Base-by-base conservation (phyloP, 2,797 vertebrate species). In the Pygocentrus nattereri region DNA sequence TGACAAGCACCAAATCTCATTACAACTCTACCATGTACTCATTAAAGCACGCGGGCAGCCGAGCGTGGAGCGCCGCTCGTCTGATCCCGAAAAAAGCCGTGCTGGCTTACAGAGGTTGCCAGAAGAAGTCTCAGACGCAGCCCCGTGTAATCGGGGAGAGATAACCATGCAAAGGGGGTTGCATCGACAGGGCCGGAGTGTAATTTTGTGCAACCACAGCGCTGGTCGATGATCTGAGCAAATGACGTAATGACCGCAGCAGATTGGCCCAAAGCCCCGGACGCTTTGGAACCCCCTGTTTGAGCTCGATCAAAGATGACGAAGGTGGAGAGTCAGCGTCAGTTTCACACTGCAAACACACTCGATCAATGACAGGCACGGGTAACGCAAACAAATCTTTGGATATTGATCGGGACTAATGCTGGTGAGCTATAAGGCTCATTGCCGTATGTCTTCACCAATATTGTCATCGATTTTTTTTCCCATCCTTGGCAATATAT, bases 81-180 rank as follows among this genome's bases (percentile, higher is more conserved):
- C 85, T 90, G 77, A 67, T 70, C 61, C 65, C 85, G 88, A 87
- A 27, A 91, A 59, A 92, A 89, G 79, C n/a, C n/a, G 38, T 52
- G 67, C 83, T 75, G 74, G 83, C 79, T 88, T 87, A 88, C 89
- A 70, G 50, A 44, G 78, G 82, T 61, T 12, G 87, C 85, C 76
- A 49, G 73, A 86, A 78, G 82, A 83, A 85, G 87, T 72, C 47
- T 47, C n/a, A 50, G 75, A 90, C 79, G 82, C 49, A 50, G 80
- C 83, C 81, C 58, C 13, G 11, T 25, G 58, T 61, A 56, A 88
- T 80, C 85, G 79, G 82, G 79, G 79, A 52, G 52, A 88, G 90
- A 92, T 91, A 91, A 92, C 80, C 75, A 84, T 78, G 87, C 59
- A 85, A 86, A 74, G 87, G 86, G 84, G 85, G 80, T 58, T 80